Base-by-base conservation (phyloP, 2,113 vertebrate species). In the Thomomys bottae region DNA sequence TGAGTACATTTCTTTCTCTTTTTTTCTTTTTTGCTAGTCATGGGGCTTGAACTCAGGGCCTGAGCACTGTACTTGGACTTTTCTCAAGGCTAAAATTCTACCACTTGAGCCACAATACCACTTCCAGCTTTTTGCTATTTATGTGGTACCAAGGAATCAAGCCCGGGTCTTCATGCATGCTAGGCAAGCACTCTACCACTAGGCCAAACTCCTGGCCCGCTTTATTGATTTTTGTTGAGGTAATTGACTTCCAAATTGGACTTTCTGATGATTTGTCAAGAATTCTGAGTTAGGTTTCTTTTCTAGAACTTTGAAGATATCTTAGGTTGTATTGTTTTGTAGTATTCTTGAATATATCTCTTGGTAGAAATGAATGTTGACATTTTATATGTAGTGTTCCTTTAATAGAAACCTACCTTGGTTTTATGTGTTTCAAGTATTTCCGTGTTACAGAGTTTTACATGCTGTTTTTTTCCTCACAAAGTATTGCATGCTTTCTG, bases 231-330 rank as follows among this genome's bases (percentile, higher is more conserved):
- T n/a, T 92, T 87, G 34, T 93, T 92, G 23, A 63, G 40, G 36
- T 84, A 91, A 81, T 67, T 85, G 40, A 38, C 14, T 73, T 87
- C 90, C 17, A 71, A 59, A 61, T 83, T 94, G 78, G 66, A 67
- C 91, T 95, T 93, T 93, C 36, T 72, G 38, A 92, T 82, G 70
- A 61, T n/a, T 94, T 95, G 72, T 85, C 78, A 88, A 87, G 92
- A 45, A 45, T 45, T 45, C 45, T 15, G 18, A 54, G 45, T 96
- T 94, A 91, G 59, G 73, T 92, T 87, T 84, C 30, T 88, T 85
- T 90, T 85, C 89, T 91, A 93, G n/a, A 84, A 82, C 40, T 94
- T 89, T 40, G 63, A 76, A 87, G 70, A 63, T 81, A 81, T 88
- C 40, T 73, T 64, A 76, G 42, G 23, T 93, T 42, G 42, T 76